A percentile compares a stretch with the other conserved stretches of the same genome.
phyloP scores from a whole-genome alignment of 2,797 vertebrate species.

The Novumbra hubbsi region DNA sequence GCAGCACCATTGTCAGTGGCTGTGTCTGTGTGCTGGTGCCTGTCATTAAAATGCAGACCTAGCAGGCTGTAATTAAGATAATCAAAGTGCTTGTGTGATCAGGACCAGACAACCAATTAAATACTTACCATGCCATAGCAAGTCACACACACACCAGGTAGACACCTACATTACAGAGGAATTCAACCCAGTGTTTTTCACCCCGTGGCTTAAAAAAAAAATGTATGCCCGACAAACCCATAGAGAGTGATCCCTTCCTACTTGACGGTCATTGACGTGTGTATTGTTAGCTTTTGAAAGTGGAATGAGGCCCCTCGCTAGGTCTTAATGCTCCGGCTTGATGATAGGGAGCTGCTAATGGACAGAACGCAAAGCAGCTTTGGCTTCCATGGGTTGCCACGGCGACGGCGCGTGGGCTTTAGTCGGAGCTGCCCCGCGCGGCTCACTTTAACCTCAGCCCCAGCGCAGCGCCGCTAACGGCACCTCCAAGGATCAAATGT shows the following conservation, averaged over 20 bases:
- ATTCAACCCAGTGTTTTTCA: slow-evolving; percentile 32
- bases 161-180: slow-evolving; percentile 37
- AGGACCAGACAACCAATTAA: slow-evolving; percentile 40
- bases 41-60: slow-evolving; percentile 57
- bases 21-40: slow-evolving; percentile 42
- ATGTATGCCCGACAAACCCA: not conserved
- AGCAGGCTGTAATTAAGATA: slow-evolving; percentile 56
- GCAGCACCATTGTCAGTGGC: slow-evolving; percentile 22
- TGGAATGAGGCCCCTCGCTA: slow-evolving; percentile 14
- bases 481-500: not conserved
- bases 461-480: not conserved
- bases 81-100: slow-evolving; percentile 57
- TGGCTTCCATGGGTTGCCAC: not conserved
- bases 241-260: slow-evolving; percentile 20
- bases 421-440: not conserved
- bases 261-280: slow-evolving; percentile 25
- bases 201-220: slow-evolving; percentile 15
- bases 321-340: slow-evolving; percentile 17
- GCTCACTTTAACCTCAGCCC: not conserved
- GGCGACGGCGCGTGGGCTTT: not conserved
- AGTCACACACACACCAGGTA: slow-evolving; percentile 37
- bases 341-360: slow-evolving; percentile 15
- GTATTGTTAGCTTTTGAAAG: slow-evolving; percentile 26
- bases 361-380: not conserved
- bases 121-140: slow-evolving; percentile 40